Evolutionary conservation across 2,888 invertebrate species (phyloP), one percentile per base, ranked within the genome.

Genomic region (Agrotis clavis): DNA sequence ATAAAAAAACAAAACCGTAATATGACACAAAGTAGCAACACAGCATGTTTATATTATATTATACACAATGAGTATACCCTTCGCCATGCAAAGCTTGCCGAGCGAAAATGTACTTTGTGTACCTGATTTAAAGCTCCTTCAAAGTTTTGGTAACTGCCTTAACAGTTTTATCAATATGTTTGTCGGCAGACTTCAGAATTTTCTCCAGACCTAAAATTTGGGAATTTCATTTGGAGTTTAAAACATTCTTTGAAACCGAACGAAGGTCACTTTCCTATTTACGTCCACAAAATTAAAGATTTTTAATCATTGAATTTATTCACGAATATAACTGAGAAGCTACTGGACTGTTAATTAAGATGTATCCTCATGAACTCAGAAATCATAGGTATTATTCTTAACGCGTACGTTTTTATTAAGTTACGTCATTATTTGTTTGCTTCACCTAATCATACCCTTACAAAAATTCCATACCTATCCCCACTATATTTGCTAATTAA

Each of bases 161-260:
- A 74, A 93, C 66, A 2, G 94, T 94, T 87, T 94, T 94, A 86
- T 95, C 93, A 71, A 94, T 87, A 21, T 91, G 80, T 79, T 93
- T 92, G 89, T 94, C 92, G 67, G 91, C 86, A 51, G 90, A 85
- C 86, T 92, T 92, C 74, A 94, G 86, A 76, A 95, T 85, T 67
- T 92, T 51, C 86, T 92, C 67, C 86, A 89, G 75, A 84, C 89
- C 92, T 92, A 92, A 72, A 90, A 91, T 83, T 74, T 84, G 75
- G 78, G 72, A 82, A 79, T 71, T 56, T 65, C 7, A 65, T 53
- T 71, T 51, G 11, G 25, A 68, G 54, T 72, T 35, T 51, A 48
- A 63, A 56, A 59, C 9, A 19, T 41, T n/a, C 2, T 35, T 21
- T 25, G 16, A 30, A 18, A 67, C 16, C 14, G 14, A 5, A 50